A percentile compares a stretch with the other conserved stretches of the same genome.
Conservation (phyloP, 1,140 invertebrate genomes). For the Euglossa dilemma region DNA sequence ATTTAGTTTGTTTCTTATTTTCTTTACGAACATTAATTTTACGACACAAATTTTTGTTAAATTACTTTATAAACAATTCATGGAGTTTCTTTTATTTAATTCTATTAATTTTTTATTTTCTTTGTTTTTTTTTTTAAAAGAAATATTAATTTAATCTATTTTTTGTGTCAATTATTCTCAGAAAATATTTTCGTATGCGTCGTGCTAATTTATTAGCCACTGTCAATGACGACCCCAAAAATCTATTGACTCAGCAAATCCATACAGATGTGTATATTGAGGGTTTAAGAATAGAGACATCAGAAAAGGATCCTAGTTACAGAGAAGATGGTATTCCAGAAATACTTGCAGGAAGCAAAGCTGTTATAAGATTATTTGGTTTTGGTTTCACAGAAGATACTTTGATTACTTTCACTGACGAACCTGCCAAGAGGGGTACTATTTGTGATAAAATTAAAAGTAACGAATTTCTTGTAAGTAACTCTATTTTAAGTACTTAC, state of each 20-base stretch:
- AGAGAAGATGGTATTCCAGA: constrained; percentile 86
- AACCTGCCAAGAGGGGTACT: constrained; percentile 80
- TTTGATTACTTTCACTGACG: constrained; percentile 88
- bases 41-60: neutral
- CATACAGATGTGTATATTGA: constrained; percentile 78
- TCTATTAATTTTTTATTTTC: constrained; percentile 28
- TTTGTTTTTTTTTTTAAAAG: neutral
- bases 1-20: neutral
- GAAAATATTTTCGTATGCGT: constrained; percentile 51
- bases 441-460: constrained; percentile 80
- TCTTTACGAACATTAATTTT: neutral
- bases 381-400: constrained; percentile 86
- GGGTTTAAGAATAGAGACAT: constrained; percentile 85
- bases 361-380: constrained; percentile 89
- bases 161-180: constrained; percentile 34
- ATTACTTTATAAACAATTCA: constrained; percentile 6
- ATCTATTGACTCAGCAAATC: neutral
- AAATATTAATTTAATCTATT: neutral
- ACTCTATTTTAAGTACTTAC: neutral
- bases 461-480: constrained; percentile 76
- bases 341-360: constrained; percentile 84
- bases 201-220: constrained; percentile 31
- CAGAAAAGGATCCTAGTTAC: constrained; percentile 84
- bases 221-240: constrained; percentile 15
- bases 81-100: neutral